phyloP scores from a whole-genome alignment of 2,113 vertebrate genomes.

The Xyliphius kryptos region DNA sequence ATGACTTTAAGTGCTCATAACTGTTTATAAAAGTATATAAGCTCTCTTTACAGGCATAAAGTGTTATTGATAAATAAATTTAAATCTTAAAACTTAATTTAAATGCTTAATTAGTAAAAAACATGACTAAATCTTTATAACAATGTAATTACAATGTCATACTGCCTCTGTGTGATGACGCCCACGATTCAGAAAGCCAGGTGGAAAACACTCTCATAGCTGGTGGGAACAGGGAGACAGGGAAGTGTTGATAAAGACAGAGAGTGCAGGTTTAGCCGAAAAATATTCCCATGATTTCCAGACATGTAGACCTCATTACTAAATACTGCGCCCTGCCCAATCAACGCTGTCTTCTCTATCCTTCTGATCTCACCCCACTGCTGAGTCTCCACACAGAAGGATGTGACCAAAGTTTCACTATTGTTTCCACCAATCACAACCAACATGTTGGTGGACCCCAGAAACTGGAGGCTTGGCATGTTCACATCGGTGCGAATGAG shows the following conservation, averaged over 20 bases:
- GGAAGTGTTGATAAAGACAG: slow-evolving; percentile 50
- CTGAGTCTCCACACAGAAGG: slow-evolving; percentile 54
- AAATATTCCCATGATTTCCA: slow-evolving; percentile 52
- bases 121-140: too few species aligned
- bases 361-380: slow-evolving; percentile 53
- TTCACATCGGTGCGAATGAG: slow-evolving; percentile 58
- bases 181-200: slow-evolving; percentile 52
- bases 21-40: too few species aligned
- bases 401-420: slow-evolving; percentile 57
- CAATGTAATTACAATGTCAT: too few species aligned
- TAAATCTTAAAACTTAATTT: too few species aligned
- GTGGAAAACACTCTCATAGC: slow-evolving; percentile 63
- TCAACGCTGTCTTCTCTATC: slow-evolving; percentile 55
- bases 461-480: slow-evolving; percentile 63
- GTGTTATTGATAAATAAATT: too few species aligned
- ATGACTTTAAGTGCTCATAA: too few species aligned
- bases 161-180: not conserved
- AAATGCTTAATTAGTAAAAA: too few species aligned
- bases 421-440: slow-evolving; percentile 67
- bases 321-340: slow-evolving; percentile 60
- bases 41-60: too few species aligned
- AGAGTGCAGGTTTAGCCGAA: slow-evolving; percentile 50
- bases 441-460: slow-evolving; percentile 62
- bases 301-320: slow-evolving; percentile 55
- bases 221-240: slow-evolving; percentile 53